These are phyloP conservation scores for Dysmachus trigonus DNA, from an alignment of 2,888 invertebrate species.

Conservation along the genomic window DNA sequence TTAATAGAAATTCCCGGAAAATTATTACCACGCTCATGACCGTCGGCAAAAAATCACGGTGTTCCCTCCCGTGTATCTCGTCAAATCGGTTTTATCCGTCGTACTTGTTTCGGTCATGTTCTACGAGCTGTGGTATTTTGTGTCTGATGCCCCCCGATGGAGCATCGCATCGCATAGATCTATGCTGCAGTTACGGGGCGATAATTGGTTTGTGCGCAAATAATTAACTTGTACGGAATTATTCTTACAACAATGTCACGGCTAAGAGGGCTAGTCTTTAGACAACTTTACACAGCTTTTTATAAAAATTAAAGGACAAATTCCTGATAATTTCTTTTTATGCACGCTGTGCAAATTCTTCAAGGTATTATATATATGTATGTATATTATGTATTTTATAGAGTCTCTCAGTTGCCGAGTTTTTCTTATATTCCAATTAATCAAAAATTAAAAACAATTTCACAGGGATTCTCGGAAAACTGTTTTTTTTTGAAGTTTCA, in stretches of 20 bases:
- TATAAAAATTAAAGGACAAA: neutral
- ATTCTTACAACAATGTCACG: neutral
- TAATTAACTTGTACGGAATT: neutral
- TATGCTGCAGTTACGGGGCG: neutral
- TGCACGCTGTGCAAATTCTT: neutral
- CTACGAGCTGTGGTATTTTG: neutral
- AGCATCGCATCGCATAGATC: neutral
- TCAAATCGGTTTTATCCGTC: neutral
- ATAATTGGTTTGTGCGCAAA: neutral
- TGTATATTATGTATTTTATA: too few species aligned
- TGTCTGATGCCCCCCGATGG: neutral
- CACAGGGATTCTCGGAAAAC: too few species aligned
- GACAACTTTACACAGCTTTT: neutral
- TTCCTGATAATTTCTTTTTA: neutral
- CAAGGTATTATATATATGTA: neutral
- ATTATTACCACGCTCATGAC: neutral
- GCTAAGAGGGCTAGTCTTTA: neutral
- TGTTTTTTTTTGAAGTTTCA: too few species aligned
- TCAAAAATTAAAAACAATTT: too few species aligned
- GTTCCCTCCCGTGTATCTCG: neutral
- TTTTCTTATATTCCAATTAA: too few species aligned
- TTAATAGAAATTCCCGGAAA: constrained; percentile 4
- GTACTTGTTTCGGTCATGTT: neutral
- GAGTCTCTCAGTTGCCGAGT: too few species aligned
- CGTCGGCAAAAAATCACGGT: neutral